A percentile compares a stretch with the other conserved stretches of the same genome.
Conservation (phyloP, 1,140 invertebrate genomes). For the Lycorma delicatula region DNA sequence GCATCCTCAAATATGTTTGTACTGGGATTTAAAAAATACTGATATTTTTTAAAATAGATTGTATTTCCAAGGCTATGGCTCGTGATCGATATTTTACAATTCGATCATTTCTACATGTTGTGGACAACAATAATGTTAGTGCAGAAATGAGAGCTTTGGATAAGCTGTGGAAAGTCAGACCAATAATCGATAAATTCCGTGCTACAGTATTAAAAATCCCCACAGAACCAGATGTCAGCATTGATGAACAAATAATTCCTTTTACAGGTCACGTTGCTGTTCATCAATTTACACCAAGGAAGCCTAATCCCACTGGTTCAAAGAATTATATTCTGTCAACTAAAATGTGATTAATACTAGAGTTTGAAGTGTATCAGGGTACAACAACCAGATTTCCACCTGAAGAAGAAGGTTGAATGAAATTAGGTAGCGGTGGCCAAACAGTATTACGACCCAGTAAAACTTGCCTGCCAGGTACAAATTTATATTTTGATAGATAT, state of each 20-base stretch:
- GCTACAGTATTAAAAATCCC: constrained; percentile 8
- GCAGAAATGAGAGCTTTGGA: neutral
- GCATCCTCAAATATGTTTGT: constrained; percentile 12
- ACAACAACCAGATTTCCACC: constrained; percentile 2
- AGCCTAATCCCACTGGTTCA: constrained; percentile 24
- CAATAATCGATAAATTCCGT: constrained; percentile 9
- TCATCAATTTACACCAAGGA: constrained; percentile 22
- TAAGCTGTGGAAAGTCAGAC: constrained; percentile 16
- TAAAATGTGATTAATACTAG: constrained; percentile 22
- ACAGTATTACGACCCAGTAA: constrained; percentile 18
- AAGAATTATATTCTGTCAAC: constrained; percentile 25
- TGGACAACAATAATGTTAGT: constrained; percentile 6
- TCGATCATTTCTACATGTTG: constrained; percentile 4
- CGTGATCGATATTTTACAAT: constrained; percentile 13
- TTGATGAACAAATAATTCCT: constrained; percentile 27
- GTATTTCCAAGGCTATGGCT: constrained; percentile 10
- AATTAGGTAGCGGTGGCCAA: constrained; percentile 18
- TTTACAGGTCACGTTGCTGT: constrained; percentile 23
- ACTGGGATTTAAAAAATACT: no score
- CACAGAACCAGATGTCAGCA: neutral
- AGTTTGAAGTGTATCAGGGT: constrained; percentile 27
- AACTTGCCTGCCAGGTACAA: constrained; percentile 21
- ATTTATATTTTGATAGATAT: constrained; percentile 23
- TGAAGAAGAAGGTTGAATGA: neutral
- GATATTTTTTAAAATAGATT: constrained; percentile 1